Conservation (phyloP, 1,140 invertebrate genomes). For the Manduca sexta region DNA sequence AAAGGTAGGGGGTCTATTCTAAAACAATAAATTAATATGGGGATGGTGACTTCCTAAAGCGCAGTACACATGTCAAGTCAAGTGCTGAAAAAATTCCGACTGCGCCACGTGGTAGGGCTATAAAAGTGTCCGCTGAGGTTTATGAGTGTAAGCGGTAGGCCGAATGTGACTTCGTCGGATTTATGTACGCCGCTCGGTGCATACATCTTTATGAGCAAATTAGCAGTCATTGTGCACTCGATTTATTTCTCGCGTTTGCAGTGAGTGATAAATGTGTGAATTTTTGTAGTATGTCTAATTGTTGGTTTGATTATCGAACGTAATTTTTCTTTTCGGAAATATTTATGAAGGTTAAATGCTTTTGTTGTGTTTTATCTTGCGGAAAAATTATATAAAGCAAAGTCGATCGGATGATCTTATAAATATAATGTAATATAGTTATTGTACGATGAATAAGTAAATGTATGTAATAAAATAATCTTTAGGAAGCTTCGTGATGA, state of each 20-base stretch:
- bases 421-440: too few relatives aligned
- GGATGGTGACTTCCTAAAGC: conserved; percentile 41
- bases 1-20: conserved; percentile 54
- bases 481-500: too few relatives aligned
- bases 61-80: conserved; percentile 61
- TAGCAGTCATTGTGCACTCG: conserved; percentile 67
- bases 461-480: too few relatives aligned
- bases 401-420: too few relatives aligned
- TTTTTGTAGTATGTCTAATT: conserved; percentile 23
- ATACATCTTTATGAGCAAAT: conserved; percentile 71
- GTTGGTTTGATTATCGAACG: too few relatives aligned
- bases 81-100: conserved; percentile 64
- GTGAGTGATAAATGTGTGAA: conserved; percentile 61
- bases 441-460: too few relatives aligned
- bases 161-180: conserved; percentile 59
- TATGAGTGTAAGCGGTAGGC: conserved; percentile 67
- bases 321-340: too few relatives aligned
- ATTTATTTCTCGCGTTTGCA: conserved; percentile 57
- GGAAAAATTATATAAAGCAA: too few relatives aligned
- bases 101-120: conserved; percentile 65
- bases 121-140: conserved; percentile 70
- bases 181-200: conserved; percentile 58
- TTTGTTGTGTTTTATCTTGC: too few relatives aligned
- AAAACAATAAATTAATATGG: conserved; percentile 65
- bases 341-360: too few relatives aligned